Conservation (phyloP, 2,888 invertebrate species). For the Glaucopsyche alexis region DNA sequence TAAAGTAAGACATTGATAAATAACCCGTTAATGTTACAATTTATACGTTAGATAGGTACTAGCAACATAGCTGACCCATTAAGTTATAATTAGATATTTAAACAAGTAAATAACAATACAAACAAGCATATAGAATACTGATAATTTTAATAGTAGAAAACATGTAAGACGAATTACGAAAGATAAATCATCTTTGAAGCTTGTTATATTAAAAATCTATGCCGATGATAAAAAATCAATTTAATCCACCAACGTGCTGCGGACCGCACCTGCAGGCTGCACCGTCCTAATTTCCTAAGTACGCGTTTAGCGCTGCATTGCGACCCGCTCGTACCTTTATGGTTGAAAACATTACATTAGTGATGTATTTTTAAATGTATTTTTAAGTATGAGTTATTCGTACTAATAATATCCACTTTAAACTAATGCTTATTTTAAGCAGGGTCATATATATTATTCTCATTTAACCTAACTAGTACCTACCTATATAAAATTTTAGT, state of each 20-base stretch:
- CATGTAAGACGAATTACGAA: too few relatives aligned
- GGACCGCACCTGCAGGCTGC: too few relatives aligned
- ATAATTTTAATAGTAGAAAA: too few relatives aligned
- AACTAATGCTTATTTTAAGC: constrained; percentile 24
- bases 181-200: too few relatives aligned
- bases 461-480: not conserved
- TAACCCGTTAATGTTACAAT: constrained; percentile 32
- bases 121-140: not conserved
- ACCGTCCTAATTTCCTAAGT: too few relatives aligned
- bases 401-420: not conserved
- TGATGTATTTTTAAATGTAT: not conserved
- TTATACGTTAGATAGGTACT: not conserved
- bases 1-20: constrained; percentile 38
- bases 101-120: not conserved
- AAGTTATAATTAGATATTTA: not conserved
- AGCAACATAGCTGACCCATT: not conserved
- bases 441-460: not conserved
- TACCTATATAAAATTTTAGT: not conserved
- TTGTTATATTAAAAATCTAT: too few relatives aligned
- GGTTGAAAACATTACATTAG: not conserved
- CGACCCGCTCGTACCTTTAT: too few relatives aligned
- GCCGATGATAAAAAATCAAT: too few relatives aligned
- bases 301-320: too few relatives aligned
- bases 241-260: too few relatives aligned
- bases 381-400: not conserved